Base-by-base conservation (phyloP, 2,888 invertebrate genomes). In the Ommatoiulus sabulosus region DNA sequence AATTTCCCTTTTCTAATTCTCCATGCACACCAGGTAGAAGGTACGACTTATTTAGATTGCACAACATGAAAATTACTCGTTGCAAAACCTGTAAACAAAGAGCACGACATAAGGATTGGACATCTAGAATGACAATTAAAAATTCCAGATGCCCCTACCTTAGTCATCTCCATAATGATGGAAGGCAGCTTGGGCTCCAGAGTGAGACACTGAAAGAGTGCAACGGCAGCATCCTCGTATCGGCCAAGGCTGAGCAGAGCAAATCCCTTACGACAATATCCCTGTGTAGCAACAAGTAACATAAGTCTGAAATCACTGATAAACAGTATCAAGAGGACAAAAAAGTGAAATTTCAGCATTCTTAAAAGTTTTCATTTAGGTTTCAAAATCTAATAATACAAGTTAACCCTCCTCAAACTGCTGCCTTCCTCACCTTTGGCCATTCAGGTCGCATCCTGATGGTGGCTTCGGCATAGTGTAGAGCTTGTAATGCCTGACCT, bases 381-480 rank as follows among this genome's bases (percentile, higher is more conserved):
- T n/a, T n/a, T n/a, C n/a, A n/a, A n/a, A n/a, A n/a, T n/a, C n/a
- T n/a, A n/a, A n/a, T n/a, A n/a, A n/a, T n/a, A n/a, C n/a, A n/a
- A n/a, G n/a, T n/a, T n/a, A n/a, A n/a, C n/a, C n/a, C n/a, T n/a
- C n/a, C n/a, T n/a, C n/a, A n/a, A n/a, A n/a, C n/a, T n/a, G n/a
- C n/a, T n/a, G 35, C 6, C 1, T 46, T 46, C 17, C 84, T n/a
- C 92, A 95, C 95, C 94, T 95, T 95, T 90, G 95, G 94, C 94
- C 96, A 96, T 90, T 94, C 94, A 87, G 95, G 95, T 90, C 95
- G 93, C 89, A 94, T 92, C 90, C 94, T 93, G 87, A 95, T 93
- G 44, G 95, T 95, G 90, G 93, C 93, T 91, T 95, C 95, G 90
- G 95, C 95, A 92, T 95, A 95, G 89, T 93, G 93, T 89, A 96